Conservation (phyloP, 2,888 invertebrate genomes). For the Lottia scabra region DNA sequence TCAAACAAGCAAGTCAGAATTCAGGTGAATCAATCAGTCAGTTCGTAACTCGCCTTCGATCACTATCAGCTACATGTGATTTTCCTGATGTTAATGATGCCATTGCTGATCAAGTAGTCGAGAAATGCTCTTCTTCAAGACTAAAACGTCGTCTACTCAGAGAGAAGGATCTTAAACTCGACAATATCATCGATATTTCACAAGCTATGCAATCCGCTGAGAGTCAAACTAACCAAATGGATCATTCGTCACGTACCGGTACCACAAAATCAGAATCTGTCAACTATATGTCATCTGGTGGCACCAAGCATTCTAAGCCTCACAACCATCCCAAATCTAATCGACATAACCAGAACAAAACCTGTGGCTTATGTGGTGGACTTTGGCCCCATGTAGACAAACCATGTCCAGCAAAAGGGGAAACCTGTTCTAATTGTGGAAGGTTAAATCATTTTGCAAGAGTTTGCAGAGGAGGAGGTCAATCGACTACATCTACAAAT, state of each 20-base stretch:
- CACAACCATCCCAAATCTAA: not conserved
- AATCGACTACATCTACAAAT: not conserved
- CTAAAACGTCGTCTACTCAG: not conserved
- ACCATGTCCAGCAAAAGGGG: constrained; percentile 2
- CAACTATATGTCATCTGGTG: not conserved
- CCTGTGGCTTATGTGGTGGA: not conserved
- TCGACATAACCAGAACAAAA: not conserved
- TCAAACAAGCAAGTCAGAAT: too few relatives aligned
- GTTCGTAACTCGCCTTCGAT: not conserved
- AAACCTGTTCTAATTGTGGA: not conserved
- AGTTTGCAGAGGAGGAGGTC: not conserved
- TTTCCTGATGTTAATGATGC: not conserved
- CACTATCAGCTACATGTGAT: not conserved
- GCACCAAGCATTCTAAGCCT: not conserved
- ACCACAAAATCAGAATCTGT: not conserved
- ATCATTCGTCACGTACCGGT: not conserved
- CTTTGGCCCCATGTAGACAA: not conserved
- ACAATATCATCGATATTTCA: not conserved
- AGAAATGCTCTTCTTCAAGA: not conserved
- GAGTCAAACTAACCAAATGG: not conserved
- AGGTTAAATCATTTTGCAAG: not conserved
- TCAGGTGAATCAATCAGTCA: too few relatives aligned
- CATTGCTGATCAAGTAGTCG: not conserved
- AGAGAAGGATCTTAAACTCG: not conserved
- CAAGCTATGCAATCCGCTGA: not conserved